Conservation (phyloP, 2,797 vertebrate species). For the Diglossa cyanea region DNA sequence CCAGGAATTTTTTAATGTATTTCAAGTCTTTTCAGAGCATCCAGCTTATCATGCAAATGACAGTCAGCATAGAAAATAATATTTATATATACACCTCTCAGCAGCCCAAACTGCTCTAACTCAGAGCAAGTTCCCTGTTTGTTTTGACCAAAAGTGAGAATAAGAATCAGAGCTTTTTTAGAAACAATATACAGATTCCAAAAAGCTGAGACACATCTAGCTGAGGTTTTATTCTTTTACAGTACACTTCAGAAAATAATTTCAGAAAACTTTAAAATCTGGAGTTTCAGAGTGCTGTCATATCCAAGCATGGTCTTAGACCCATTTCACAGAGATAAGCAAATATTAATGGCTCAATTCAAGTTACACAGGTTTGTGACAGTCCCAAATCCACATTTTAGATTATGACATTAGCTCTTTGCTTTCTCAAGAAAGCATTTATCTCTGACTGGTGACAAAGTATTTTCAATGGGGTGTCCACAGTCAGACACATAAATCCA, state of each 20-base stretch:
- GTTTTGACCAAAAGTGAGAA: background rate
- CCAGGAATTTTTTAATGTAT: background rate
- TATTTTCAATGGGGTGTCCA: background rate
- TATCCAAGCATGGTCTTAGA: background rate
- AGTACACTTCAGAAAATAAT: background rate
- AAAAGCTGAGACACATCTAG: background rate
- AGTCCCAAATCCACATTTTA: background rate
- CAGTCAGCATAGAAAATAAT: background rate
- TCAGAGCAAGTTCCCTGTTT: background rate
- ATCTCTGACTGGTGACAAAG: background rate
- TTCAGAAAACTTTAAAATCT: background rate
- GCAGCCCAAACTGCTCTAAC: background rate
- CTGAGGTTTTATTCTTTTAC: background rate
- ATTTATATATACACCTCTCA: background rate
- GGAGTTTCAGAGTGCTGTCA: background rate
- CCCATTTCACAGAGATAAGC: background rate
- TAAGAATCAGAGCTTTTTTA: background rate
- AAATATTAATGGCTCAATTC: background rate
- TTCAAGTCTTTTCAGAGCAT: background rate
- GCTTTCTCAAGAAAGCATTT: background rate
- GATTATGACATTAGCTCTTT: background rate
- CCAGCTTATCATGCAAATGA: background rate
- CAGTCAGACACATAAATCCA: background rate
- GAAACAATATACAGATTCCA: background rate
- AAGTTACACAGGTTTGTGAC: background rate